Base-by-base conservation (phyloP, 2,888 invertebrate genomes). In the Ectropis crepuscularia region DNA sequence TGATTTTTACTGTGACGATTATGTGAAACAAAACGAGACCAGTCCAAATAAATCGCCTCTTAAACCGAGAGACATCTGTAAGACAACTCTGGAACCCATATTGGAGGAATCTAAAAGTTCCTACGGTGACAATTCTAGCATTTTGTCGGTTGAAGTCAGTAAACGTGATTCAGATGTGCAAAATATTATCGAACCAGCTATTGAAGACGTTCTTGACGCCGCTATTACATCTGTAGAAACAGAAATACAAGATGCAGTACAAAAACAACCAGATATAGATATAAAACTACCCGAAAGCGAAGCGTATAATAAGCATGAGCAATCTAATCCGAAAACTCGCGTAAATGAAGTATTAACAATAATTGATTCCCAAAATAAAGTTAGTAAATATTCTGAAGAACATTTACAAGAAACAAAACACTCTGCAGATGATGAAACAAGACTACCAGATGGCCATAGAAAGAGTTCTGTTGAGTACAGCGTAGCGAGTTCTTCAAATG, bases 91-190 rank as follows among this genome's bases (percentile, higher is more conserved):
- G 5, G 92, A 93, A 73, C 90, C 93, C 0, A 93, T 93, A 69
- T 71, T 90, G 47, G 93, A 93, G 71, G 93, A 93, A 73, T 91
- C 91, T 0, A 92, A 92, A 73, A 88, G 88, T 69, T 89, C 88
- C 5, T 85, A 83, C 38, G 82, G 83, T 6, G 88, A 89, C 57
- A 87, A 89, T 62, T 83, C 86, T 6, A 76, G 77, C 41, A 85
- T 80, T 70, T 11, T 63, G 6, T 80, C 79, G 50, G 74, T 67
- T 57, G 76, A 74, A 37, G 39, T 28, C 11, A 53, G 57, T 45
- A 69, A 71, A 47, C 65, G 66, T 38, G 65, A 73, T 63, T 51
- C 66, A 28, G 74, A 51, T 46, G 60, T 72, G 45, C 67, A 68
- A 58, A 11, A 57, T 71, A 46, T 57, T 28, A 8, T 58, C 12